Evolutionary conservation across 1,140 invertebrate genomes (phyloP), one percentile per base, ranked within the genome.

Genomic region (Camponotus pennsylvanicus): DNA sequence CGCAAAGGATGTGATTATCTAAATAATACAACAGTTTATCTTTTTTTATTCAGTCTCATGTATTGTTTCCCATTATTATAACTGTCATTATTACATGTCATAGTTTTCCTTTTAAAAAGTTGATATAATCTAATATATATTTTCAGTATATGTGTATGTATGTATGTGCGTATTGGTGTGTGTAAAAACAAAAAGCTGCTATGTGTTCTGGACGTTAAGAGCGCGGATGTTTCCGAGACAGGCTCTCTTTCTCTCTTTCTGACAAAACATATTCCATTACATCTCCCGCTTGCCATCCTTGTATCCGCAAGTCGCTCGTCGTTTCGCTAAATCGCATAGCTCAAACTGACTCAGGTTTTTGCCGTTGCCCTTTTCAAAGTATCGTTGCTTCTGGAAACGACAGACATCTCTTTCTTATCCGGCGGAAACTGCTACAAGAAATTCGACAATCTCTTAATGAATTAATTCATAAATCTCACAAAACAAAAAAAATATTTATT

Each of bases 191-290:
- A 73, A 83, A 83, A 63, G 13, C 49, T 45, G 27, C 55, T 83
- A 49, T 45, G 40, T 83, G 79, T 67, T 61, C 55, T 13, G 69
- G 79, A 83, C 79, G 61, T 75, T 83, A 83, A 83, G 79, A 83
- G 55, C 40, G 18, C 79, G 27, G 69, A 83, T 42, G 15, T 83
- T 83, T 83, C 69, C 52, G 45, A 34, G 45, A 52, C 80, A n/a
- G 32, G 64, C 45, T 55, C 61, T 89, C 34, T 40, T 89, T 61
- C 71, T 34, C 37, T 4, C 5, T n/a, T 45, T 15, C 37, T 34
- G 63, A 70, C 87, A 89, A 89, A 89, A 89, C 84, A 77, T 40
- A 78, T 77, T 70, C 57, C 87, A 86, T 89, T 82, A 86, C 49
- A 75, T 55, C 67, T 21, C 34, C 45, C 42, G 55, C 70, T 61